These are phyloP conservation scores for Oceanites oceanicus DNA, from an alignment of 2,113 vertebrate genomes.

Conservation along the genomic window DNA sequence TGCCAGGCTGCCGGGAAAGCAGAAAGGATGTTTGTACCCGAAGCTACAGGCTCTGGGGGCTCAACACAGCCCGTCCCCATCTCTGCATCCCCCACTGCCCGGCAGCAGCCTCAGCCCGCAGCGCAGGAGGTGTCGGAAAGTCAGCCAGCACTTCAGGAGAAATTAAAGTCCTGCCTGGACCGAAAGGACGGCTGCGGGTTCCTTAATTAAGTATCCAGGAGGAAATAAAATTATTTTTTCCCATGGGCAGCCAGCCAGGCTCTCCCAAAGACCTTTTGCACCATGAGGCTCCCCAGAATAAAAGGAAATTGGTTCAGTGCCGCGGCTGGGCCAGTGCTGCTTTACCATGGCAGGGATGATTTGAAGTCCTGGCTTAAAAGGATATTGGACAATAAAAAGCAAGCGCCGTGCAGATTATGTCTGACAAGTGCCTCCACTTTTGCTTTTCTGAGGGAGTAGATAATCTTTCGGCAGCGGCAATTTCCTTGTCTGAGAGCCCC, in stretches of 20 bases:
- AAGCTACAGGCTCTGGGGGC: neutral
- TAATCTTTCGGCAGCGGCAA: neutral
- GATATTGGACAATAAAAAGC: conserved; percentile 63
- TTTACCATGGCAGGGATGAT: conserved; percentile 31
- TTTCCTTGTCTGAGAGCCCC: neutral
- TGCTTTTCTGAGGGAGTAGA: neutral
- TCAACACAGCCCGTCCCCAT: neutral
- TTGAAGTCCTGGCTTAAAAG: conserved; percentile 54
- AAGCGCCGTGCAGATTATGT: conserved; percentile 19
- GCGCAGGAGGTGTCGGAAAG: fast-evolving
- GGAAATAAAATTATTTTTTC: neutral
- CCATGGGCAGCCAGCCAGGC: conserved; percentile 14
- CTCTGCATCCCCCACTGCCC: neutral
- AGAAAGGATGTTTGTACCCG: neutral
- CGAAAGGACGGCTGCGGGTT: neutral
- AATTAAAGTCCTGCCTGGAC: conserved; percentile 17
- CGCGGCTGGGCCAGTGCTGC: neutral
- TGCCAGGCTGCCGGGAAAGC: conserved; percentile 75
- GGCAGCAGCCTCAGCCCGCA: neutral
- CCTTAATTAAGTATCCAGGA: conserved; percentile 22
- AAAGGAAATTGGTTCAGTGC: conserved; percentile 23
- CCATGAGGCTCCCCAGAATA: neutral
- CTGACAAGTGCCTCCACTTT: conserved; percentile 20
- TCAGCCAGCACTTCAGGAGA: neutral
- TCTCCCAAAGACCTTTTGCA: conserved; percentile 12